Base-by-base conservation (phyloP, 1,140 invertebrate genomes). In the Andrena cerasifolii region DNA sequence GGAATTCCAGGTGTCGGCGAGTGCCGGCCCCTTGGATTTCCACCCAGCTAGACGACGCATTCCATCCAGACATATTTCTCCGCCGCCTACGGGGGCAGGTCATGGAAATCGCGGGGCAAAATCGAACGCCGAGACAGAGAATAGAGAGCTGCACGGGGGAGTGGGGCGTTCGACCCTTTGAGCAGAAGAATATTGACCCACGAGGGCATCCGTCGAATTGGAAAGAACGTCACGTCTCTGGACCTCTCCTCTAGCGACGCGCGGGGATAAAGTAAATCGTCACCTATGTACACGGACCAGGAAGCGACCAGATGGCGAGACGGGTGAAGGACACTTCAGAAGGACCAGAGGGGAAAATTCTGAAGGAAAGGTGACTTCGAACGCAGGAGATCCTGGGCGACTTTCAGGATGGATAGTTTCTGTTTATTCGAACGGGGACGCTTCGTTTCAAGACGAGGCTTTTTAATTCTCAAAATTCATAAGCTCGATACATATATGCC, bases 181-280 rank as follows among this genome's bases (percentile, higher is more conserved):
- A 36, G 31, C 33, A 70, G 45, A 36, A 26, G 53, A 58, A 51
- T 70, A 53, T 79, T 66, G 28, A 74, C 54, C 70, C 63, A 65
- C 40, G 31, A 21, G 40, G 21, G n/a, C 36, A 40, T 51, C 47
- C 43, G 47, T 21, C 61, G 66, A 80, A 75, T 79, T 31, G 77
- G 40, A 79, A 71, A 54, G 51, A 79, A 76, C 79, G 51, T 71
- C 82, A 80, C 66, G 70, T 45, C 53, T 40, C 21, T 6, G 75
- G 54, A 7, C 31, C 14, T 18, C 56, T 40, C 31, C 36, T 33
- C n/a, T 12, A 0, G 59, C 66, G 51, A 28, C 51, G 40, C 43
- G 33, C 26, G 36, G 43, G 71, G 59, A 56, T 66, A 80, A 83
- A 79, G 82, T 83, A 84, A 84, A 84, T 83, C 67, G 81, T 84